phyloP scores from a whole-genome alignment of 2,888 invertebrate species.

The Synanthedon tipuliformis region DNA sequence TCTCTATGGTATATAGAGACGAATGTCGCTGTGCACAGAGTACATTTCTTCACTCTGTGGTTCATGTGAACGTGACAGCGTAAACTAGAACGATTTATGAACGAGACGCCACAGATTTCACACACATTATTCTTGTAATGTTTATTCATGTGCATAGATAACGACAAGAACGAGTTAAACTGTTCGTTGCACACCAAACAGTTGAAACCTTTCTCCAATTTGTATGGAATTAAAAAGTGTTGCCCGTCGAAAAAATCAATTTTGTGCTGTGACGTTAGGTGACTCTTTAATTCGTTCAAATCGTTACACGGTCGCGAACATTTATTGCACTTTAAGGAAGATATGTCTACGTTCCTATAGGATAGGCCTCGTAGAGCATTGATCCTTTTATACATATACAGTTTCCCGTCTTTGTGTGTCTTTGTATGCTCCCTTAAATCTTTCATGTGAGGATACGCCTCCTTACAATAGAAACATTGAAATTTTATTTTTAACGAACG shows the following conservation, averaged over 20 bases:
- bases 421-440: conserved; percentile 22
- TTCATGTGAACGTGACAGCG: conserved; percentile 21
- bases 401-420: conserved; percentile 16
- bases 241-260: conserved; percentile 16
- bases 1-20: conserved; percentile 7
- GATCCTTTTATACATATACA: conserved; percentile 14
- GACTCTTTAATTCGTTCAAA: conserved; percentile 18
- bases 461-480: conserved; percentile 29
- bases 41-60: conserved; percentile 29
- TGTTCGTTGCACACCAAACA: conserved; percentile 22
- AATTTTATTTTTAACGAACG: conserved; percentile 29
- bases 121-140: conserved; percentile 33
- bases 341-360: conserved; percentile 32
- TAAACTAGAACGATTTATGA: conserved; percentile 26
- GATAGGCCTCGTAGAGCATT: conserved; percentile 21
- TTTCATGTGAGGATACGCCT: conserved; percentile 20
- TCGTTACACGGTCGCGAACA: conserved; percentile 18
- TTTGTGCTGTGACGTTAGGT: conserved; percentile 22
- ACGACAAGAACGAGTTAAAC: conserved; percentile 22
- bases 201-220: conserved; percentile 17
- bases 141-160: conserved; percentile 32
- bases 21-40: conserved; percentile 22
- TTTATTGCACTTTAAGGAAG: conserved; percentile 25
- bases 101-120: conserved; percentile 28
- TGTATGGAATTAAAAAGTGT: conserved; percentile 30